Evolutionary conservation across 2,113 vertebrate genomes (phyloP), one percentile per base, ranked within the genome.

Genomic region (Microcebus murinus): DNA sequence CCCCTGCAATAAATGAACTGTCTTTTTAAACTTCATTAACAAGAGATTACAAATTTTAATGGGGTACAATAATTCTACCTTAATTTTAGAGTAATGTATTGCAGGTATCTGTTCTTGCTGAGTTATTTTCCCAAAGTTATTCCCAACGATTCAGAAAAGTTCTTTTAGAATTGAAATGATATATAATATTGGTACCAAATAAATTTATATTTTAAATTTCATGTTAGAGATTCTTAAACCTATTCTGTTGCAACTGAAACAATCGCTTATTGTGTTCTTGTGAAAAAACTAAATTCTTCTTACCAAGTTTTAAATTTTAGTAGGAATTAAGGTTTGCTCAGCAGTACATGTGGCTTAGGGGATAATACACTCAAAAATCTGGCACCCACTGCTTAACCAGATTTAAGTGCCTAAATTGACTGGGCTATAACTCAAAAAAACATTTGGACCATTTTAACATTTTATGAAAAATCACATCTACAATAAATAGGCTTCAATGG

Each of bases 21-120:
- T 93, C 95, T 96, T 87, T 87, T 94, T 17, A 89, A 96, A 96
- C 73, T 90, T 95, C 82, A 92, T 94, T 95, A 96, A 96, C 36
- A 86, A 80, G 77, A 93, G 86, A 93, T 96, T 94, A 74, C 76
- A 92, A 82, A 89, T 94, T 94, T 97, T 91, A 97, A 95, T 87
- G 48, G 74, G 57, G 21, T 70, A 39, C 9, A 4, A 87, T 95
- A 93, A 93, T 93, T 97, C 86, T 82, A 89, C 88, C 68, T 96
- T 94, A 96, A 93, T 95, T 92, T 96, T 93, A 87, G 34, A 83
- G 31, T 21, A 96, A 1, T 63, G 20, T 39, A 59, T 94, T 91
- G 20, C 52, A 95, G 39, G 34, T 90, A 85, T 81, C 63, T 84
- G 18, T n/a, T 90, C 52, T 96, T 61, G 52, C 29, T 88, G 42